Conservation (phyloP, 2,888 invertebrate species). For the Agonopterix alstromeriana region DNA sequence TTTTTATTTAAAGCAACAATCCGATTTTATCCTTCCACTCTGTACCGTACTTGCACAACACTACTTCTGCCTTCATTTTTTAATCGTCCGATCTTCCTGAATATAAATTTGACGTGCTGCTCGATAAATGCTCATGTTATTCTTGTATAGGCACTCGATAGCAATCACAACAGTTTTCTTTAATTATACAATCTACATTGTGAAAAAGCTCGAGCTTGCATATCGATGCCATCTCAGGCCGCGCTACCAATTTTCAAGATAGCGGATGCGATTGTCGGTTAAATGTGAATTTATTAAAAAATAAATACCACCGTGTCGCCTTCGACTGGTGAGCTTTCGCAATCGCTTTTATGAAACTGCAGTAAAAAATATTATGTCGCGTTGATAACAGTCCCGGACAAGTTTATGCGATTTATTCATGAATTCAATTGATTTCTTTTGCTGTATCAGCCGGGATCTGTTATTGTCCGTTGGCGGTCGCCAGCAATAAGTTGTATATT, state of each 20-base stretch:
- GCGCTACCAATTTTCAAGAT: slow-evolving; percentile 63
- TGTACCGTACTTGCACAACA: slow-evolving; percentile 21
- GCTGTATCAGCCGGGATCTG: slow-evolving; percentile 41
- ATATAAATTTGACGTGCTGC: slow-evolving; percentile 34
- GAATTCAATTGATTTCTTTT: slow-evolving; percentile 65
- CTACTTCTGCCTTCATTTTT: slow-evolving; percentile 11
- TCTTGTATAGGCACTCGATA: slow-evolving; percentile 50
- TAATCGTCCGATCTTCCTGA: slow-evolving; percentile 12
- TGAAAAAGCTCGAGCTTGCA: slow-evolving; percentile 33
- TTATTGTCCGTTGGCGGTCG: slow-evolving; percentile 27
- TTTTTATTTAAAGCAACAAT: slow-evolving; percentile 54
- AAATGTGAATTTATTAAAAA: slow-evolving; percentile 61
- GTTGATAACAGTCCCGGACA: slow-evolving; percentile 48
- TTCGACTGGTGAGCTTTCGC: slow-evolving; percentile 35
- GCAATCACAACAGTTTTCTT: slow-evolving; percentile 59
- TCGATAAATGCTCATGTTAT: slow-evolving; percentile 32
- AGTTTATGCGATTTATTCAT: slow-evolving; percentile 67
- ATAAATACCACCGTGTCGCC: slow-evolving; percentile 37
- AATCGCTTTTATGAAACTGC: slow-evolving; percentile 38
- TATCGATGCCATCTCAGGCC: slow-evolving; percentile 52
- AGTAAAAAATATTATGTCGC: slow-evolving; percentile 62
- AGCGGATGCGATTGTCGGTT: slow-evolving; percentile 49
- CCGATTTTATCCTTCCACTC: slow-evolving; percentile 36
- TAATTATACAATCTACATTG: slow-evolving; percentile 72
- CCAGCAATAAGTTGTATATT: slow-evolving; percentile 18